phyloP scores from a whole-genome alignment of 2,888 invertebrate genomes.

The Hirtodrosophila confusa region DNA sequence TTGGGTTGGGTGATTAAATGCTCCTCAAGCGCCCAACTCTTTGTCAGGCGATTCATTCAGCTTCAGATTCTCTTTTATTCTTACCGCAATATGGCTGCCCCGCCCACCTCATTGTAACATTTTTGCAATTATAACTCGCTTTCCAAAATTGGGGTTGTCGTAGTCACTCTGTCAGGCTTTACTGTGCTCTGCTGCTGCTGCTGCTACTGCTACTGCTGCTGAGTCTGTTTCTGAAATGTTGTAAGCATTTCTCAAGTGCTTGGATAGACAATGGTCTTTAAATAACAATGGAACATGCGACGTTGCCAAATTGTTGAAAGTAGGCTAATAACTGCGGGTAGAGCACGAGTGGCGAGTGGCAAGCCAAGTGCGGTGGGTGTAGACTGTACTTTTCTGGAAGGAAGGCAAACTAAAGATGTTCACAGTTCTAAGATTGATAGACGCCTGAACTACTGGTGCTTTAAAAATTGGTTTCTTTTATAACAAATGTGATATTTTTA shows the following conservation, averaged over 20 bases:
- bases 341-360: constrained; percentile 9
- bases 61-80: constrained; percentile 62
- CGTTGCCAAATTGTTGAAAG: constrained; percentile 59
- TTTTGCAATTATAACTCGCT: constrained; percentile 67
- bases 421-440: not conserved
- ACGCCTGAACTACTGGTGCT: no score
- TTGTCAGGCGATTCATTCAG: constrained; percentile 54
- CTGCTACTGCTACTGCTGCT: not conserved
- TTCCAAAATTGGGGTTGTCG: constrained; percentile 47
- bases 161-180: constrained; percentile 24
- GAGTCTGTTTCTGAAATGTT: constrained; percentile 62
- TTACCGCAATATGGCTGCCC: constrained; percentile 38
- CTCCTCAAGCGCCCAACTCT: constrained; percentile 18
- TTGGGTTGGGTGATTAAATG: constrained; percentile 56
- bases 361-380: not conserved
- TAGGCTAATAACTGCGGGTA: constrained; percentile 64
- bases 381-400: constrained; percentile 17
- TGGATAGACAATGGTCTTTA: constrained; percentile 48
- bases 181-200: constrained; percentile 13
- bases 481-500: no score
- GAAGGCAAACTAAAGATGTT: constrained; percentile 1
- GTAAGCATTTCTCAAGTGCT: constrained; percentile 62
- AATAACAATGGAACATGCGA: constrained; percentile 47
- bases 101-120: constrained; percentile 47
- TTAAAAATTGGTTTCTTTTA: no score